Base-by-base conservation (phyloP, 2,797 vertebrate species). In the Buceros bicornis region DNA sequence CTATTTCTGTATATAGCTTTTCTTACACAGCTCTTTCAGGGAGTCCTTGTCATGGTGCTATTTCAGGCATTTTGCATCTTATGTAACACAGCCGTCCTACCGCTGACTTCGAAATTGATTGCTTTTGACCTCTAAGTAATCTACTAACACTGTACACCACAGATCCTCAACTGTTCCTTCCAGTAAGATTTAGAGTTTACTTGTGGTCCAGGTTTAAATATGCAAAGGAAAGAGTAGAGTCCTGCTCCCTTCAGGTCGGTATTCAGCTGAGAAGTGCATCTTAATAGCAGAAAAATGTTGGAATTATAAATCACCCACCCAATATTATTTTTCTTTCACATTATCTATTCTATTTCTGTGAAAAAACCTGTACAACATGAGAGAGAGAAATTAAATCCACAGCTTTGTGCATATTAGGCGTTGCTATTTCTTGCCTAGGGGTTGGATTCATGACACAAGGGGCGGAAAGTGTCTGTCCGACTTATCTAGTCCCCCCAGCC, bases 61-160 rank as follows among this genome's bases (percentile, higher is more conserved):
- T 93, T 94, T 92, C 72, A 43, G 76, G 91, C 53, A 22, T 22
- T 69, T 37, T 35, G 6, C 47, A 40, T 11, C 53, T 96, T 96
- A 94, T 14, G 43, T 87, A 96, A 95, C 62, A 25, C 5, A 64
- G 20, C 47, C 50, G 79, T 76, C 65, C 80, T 76, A 8, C 54
- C 1, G 18, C 70, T 92, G 91, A 82, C 81, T 89, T 87, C 64
- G 76, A 57, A 48, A 83, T 16, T 13, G 33, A n/a, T 71, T 95
- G 69, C 25, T 73, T 80, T 73, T 87, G 76, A 90, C 87, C 91
- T 88, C 45, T 87, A 89, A 3, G 64, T 11, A 43, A 29, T 72
- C 60, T 31, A 4, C 43, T 48, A 29, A 17, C 80, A 57, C 25
- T 2, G 12, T 33, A 37, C 3, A 3, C 18, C 0, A 0, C 37